phyloP scores from a whole-genome alignment of 1,140 invertebrate species.

The Oreohelix idahoensis region DNA sequence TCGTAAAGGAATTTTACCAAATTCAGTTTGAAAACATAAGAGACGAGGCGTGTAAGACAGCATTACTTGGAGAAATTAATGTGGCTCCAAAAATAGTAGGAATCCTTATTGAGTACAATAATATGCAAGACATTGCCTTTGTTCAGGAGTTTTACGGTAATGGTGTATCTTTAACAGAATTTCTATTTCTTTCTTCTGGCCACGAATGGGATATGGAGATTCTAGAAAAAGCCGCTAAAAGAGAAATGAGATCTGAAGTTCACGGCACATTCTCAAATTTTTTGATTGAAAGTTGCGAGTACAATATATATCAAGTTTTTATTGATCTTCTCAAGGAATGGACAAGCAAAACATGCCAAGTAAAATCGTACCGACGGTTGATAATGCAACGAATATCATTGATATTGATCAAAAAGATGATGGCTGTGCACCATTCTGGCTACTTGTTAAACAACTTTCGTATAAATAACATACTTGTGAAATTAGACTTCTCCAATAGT shows the following conservation, averaged over 20 bases:
- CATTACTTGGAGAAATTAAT: neutral
- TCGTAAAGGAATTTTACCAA: conserved; percentile 2
- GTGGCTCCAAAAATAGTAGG: neutral
- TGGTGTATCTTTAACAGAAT: neutral
- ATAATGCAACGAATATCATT: neutral
- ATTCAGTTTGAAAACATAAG: neutral
- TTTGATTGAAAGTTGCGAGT: neutral
- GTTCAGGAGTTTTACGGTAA: conserved; percentile 1
- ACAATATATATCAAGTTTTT: neutral
- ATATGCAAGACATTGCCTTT: neutral
- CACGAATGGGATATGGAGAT: neutral
- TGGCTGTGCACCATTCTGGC: neutral
- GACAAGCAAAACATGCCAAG: neutral
- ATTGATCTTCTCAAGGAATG: neutral
- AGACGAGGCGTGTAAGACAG: neutral
- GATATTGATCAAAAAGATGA: neutral
- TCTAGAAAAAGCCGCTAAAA: neutral
- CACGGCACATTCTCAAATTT: neutral
- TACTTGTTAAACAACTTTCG: neutral
- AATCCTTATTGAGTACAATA: neutral
- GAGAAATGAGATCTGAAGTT: neutral
- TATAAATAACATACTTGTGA: neutral
- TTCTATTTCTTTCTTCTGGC: neutral
- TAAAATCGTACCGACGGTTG: neutral
- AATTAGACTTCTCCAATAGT: neutral